Base-by-base conservation (phyloP, 2,113 vertebrate species). In the Platycercus adscitus region DNA sequence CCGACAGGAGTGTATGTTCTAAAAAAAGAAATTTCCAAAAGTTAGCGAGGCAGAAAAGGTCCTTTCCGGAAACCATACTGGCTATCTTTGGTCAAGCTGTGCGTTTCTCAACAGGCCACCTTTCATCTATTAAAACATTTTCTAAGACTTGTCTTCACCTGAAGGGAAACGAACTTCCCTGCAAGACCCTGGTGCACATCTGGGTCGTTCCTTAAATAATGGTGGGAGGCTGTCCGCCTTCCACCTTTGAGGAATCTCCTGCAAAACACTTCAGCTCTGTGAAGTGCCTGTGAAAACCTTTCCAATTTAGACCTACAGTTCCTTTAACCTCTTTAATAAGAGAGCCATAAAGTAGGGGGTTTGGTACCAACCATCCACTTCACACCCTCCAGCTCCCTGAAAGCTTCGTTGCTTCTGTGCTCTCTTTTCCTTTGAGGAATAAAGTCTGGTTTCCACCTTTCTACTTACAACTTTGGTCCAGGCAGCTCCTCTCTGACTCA, bases 101-200 rank as follows among this genome's bases (percentile, higher is more conserved):
- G 97, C 92, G 91, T 97, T 97, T 97, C 96, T 97, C 97, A 95
- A 96, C 97, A 97, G 89, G 97, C 96, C 96, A 97, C 89, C 96
- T 97, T 97, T 97, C 95, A 97, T 97, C 96, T 97, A 96, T 95
- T 96, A 97, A 97, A 97, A 94, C 94, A 94, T 96, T 97, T 97
- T 97, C 96, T 95, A 95, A 97, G 96, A 92, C 92, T 97, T 93
- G 92, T 97, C 95, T 97, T 96, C 97, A 97, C 97, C 97, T 97
- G 96, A 97, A 97, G 97, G 89, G 95, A 97, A 96, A 97, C 87
- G 95, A 97, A 96, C 96, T 97, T 95, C 96, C 95, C 96, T 96
- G 96, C 94, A 96, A 97, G 96, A 97, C 95, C 95, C 90, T 91
- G 91, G 93, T 91, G 92, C 81, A 93, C 79, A 93, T 94, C 94